Percentiles rank a stretch among this genome's conserved stretches.
Conservation (phyloP, 1,140 invertebrate species). For the Drosophila kanapiae region DNA sequence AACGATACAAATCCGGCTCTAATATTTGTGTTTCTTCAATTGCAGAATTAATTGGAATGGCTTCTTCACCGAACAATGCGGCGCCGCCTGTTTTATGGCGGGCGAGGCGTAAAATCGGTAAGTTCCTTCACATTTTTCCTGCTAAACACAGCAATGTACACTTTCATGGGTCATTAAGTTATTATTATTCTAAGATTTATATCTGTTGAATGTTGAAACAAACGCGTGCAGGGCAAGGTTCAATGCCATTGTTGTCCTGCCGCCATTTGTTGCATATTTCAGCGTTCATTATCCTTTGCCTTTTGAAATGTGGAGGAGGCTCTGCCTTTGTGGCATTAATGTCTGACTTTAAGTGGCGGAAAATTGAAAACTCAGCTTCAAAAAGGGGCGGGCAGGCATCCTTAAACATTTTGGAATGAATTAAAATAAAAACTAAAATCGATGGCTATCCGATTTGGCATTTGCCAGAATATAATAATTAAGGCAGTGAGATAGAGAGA, state of each 20-base stretch:
- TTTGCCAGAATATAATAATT: slow-evolving; percentile 5
- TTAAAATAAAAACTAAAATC: slow-evolving; percentile 7
- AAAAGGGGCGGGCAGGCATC: background rate
- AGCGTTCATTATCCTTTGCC: slow-evolving; percentile 56
- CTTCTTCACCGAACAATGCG: slow-evolving; percentile 89
- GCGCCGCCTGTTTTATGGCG: slow-evolving; percentile 92
- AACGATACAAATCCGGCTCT: slow-evolving; percentile 7
- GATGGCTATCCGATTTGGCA: slow-evolving; percentile 26
- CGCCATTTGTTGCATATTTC: slow-evolving; percentile 40
- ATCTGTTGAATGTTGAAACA: slow-evolving; percentile 18
- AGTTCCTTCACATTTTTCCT: slow-evolving; percentile 75
- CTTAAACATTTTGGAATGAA: no score
- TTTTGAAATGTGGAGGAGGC: slow-evolving; percentile 8
- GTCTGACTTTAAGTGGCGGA: slow-evolving; percentile 20
- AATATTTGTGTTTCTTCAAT: slow-evolving; percentile 29
- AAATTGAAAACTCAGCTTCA: slow-evolving; percentile 11
- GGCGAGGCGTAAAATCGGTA: slow-evolving; percentile 91
- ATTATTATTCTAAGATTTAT: slow-evolving; percentile 28
- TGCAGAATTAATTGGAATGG: slow-evolving; percentile 86
- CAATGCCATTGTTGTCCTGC: slow-evolving; percentile 24
- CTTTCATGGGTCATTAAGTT: slow-evolving; percentile 34
- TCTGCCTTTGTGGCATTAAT: slow-evolving; percentile 15
- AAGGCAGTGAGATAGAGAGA: background rate
- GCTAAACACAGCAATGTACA: slow-evolving; percentile 10
- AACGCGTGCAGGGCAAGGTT: slow-evolving; percentile 5